phyloP scores from a whole-genome alignment of 2,113 vertebrate genomes.

The Gambusia holbrooki region DNA sequence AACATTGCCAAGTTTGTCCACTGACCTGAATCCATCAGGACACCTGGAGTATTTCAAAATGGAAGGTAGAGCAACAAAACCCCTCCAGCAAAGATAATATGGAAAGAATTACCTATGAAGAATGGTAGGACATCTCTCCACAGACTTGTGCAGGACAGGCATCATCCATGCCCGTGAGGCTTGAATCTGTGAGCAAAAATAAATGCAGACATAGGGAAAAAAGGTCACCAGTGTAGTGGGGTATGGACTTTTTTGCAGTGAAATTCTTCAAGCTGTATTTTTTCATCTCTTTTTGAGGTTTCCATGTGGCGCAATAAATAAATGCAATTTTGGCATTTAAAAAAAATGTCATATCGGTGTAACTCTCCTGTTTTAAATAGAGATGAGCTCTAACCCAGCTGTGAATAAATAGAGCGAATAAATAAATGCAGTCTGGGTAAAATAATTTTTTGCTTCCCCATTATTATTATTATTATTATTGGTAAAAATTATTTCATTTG shows the following conservation, averaged over 20 bases:
- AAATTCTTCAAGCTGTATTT: too few relatives aligned
- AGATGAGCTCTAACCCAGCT: not conserved
- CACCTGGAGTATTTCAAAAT: conserved; percentile 12
- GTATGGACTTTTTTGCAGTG: not conserved
- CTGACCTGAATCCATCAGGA: conserved; percentile 25
- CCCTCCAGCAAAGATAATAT: conserved; percentile 5
- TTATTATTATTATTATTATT: too few relatives aligned
- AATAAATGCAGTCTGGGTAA: not conserved
- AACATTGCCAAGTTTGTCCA: conserved; percentile 4
- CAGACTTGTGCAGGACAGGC: conserved; percentile 7
- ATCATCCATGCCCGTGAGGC: not conserved
- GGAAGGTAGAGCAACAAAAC: conserved; percentile 13
- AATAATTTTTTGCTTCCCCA: not conserved
- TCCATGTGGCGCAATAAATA: too few relatives aligned
- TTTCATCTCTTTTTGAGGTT: too few relatives aligned
- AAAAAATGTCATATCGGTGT: not conserved
- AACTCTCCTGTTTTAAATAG: not conserved
- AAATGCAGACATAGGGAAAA: not conserved
- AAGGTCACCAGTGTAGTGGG: not conserved
- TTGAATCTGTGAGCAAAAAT: conserved; percentile 15
- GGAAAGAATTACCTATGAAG: not conserved
- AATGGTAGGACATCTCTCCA: conserved; percentile 12
- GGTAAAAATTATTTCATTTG: too few relatives aligned
- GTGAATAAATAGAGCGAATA: not conserved
- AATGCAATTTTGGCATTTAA: not conserved